A percentile compares a stretch with the other conserved stretches of the same genome.
Conservation (phyloP, 2,888 invertebrate genomes). For the Hesperia comma region DNA sequence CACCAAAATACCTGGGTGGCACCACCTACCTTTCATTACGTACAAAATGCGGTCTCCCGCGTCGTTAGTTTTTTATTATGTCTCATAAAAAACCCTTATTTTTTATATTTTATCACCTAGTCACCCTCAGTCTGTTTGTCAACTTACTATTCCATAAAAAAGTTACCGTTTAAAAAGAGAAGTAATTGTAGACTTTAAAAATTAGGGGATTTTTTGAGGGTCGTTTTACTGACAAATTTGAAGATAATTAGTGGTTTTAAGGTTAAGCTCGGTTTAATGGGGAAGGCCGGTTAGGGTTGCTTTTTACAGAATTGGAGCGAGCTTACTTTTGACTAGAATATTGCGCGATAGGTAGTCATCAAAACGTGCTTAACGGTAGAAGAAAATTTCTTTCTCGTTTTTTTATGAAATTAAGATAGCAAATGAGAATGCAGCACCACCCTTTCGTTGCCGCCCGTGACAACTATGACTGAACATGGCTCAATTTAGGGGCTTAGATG, state of each 20-base stretch:
- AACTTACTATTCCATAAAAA: conserved; percentile 54
- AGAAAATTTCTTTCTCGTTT: too few relatives aligned
- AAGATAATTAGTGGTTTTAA: conserved; percentile 30
- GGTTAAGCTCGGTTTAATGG: conserved; percentile 3
- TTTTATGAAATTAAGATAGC: too few relatives aligned
- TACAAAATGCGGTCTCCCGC: conserved; percentile 48
- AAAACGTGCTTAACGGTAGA: too few relatives aligned
- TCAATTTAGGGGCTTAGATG: too few relatives aligned
- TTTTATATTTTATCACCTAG: conserved; percentile 53
- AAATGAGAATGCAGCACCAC: too few relatives aligned
- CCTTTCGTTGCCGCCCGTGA: too few relatives aligned
- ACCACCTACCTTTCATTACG: not conserved
- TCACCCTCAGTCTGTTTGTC: conserved; percentile 46
- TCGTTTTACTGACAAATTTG: conserved; percentile 46
- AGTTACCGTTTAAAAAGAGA: conserved; percentile 54
- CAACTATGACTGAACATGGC: too few relatives aligned
- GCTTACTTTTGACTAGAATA: too few relatives aligned
- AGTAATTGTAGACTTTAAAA: conserved; percentile 58
- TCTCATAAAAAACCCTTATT: conserved; percentile 42
- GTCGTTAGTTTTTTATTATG: conserved; percentile 49
- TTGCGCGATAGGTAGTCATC: too few relatives aligned
- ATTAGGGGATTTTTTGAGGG: conserved; percentile 54
- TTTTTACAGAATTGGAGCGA: not conserved
- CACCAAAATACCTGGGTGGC: not conserved
- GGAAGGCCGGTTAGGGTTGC: not conserved